phyloP scores from a whole-genome alignment of 2,113 vertebrate species.

The Bubo scandiacus region DNA sequence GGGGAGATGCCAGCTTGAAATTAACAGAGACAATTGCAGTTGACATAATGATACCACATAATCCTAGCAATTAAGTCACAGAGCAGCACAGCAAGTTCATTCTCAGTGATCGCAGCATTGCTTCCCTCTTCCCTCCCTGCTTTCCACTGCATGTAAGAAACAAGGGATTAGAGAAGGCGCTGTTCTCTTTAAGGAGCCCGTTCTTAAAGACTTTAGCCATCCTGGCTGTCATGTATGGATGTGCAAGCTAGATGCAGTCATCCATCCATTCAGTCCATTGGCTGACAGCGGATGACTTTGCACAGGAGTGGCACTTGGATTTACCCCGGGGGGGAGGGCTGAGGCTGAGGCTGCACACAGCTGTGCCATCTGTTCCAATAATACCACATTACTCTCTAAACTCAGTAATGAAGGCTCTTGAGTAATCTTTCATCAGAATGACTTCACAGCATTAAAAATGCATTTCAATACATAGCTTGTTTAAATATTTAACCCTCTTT shows the following conservation, averaged over 20 bases:
- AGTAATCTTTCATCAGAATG: constrained; percentile 83
- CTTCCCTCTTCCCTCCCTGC: not conserved
- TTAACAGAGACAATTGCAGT: constrained; percentile 9
- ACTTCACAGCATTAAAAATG: constrained; percentile 82
- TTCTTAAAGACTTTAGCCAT: constrained; percentile 5
- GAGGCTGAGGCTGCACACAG: constrained; percentile 71
- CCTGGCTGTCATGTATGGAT: not conserved
- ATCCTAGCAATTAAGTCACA: constrained; percentile 51
- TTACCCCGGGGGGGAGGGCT: constrained; percentile 56
- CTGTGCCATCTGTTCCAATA: constrained; percentile 82
- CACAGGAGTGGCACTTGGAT: constrained; percentile 73
- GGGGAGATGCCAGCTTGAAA: constrained; percentile 4
- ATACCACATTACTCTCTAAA: constrained; percentile 81
- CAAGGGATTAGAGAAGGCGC: not conserved
- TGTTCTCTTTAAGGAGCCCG: not conserved
- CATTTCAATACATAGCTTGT: constrained; percentile 82
- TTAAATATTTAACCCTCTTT: constrained; percentile 86
- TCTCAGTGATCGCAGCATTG: rapidly evolving
- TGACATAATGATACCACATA: constrained; percentile 32
- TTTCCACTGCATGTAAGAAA: not conserved
- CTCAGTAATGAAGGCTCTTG: constrained; percentile 81
- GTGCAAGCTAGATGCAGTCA: constrained; percentile 27
- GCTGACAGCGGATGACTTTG: constrained; percentile 73
- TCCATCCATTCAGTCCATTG: constrained; percentile 69
- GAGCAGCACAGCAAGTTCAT: not conserved